phyloP scores from a whole-genome alignment of 2,113 vertebrate genomes.

The Protobothrops mucrosquamatus region DNA sequence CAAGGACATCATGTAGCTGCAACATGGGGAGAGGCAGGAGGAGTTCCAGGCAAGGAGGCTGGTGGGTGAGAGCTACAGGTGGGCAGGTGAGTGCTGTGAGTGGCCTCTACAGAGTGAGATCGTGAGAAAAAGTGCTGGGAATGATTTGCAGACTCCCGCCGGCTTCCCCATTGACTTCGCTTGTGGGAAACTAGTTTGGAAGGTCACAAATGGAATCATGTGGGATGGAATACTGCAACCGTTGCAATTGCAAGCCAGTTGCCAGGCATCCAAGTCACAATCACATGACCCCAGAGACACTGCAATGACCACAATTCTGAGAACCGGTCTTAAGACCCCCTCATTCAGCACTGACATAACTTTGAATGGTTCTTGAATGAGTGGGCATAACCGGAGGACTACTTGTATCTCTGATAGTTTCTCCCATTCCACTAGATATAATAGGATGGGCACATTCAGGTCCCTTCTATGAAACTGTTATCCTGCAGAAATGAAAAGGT shows the following conservation, averaged over 20 bases:
- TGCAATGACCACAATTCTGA: not conserved
- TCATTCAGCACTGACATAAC: not conserved
- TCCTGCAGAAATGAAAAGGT: not conserved
- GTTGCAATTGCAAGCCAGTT: not conserved
- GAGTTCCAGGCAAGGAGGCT: not conserved
- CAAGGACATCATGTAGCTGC: not conserved
- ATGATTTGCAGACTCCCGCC: not conserved
- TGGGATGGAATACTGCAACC: not conserved
- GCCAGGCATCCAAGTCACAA: not conserved
- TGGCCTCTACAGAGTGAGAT: not conserved
- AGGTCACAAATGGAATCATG: not conserved
- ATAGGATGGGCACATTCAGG: not conserved
- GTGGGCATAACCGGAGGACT: not conserved
- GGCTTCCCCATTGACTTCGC: not conserved
- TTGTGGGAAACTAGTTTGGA: not conserved
- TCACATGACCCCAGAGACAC: not conserved
- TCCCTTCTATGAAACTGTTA: not conserved
- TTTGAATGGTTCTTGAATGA: not conserved
- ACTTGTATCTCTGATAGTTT: not conserved
- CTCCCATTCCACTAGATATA: not conserved
- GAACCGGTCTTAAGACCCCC: not conserved
- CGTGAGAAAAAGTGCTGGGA: not conserved
- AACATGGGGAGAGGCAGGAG: not conserved
- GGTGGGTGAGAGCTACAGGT: not conserved
- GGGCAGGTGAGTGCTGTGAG: not conserved